phyloP scores from a whole-genome alignment of 1,140 invertebrate species.

The Trichoplusia ni region DNA sequence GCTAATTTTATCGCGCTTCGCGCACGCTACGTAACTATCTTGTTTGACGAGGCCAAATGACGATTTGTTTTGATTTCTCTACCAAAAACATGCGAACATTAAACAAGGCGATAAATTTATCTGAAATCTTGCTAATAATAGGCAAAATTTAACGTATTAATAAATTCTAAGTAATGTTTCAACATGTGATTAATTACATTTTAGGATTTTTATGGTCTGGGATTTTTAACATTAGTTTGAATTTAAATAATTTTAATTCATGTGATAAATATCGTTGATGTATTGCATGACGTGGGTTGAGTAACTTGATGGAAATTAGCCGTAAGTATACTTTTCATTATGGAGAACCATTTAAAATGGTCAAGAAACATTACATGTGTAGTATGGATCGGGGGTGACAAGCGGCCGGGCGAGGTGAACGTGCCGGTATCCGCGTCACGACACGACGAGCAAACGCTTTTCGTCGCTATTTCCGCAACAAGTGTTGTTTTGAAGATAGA shows the following conservation, averaged over 20 bases:
- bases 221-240: no score
- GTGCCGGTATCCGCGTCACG: slow-evolving; percentile 53
- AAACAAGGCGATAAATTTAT: slow-evolving; percentile 39
- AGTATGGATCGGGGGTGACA: slow-evolving; percentile 6
- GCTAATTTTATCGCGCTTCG: slow-evolving; percentile 77
- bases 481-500: slow-evolving; percentile 76
- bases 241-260: no score
- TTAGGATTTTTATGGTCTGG: no score
- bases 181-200: background rate
- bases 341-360: no score
- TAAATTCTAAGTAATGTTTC: no score
- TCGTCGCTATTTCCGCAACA: slow-evolving; percentile 76
- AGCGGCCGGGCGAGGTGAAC: slow-evolving; percentile 52
- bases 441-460: slow-evolving; percentile 62
- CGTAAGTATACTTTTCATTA: no score
- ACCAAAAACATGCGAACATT: slow-evolving; percentile 49
- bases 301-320: background rate
- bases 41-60: slow-evolving; percentile 68
- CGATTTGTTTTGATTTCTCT: slow-evolving; percentile 74
- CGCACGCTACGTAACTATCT: slow-evolving; percentile 68
- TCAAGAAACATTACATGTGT: background rate
- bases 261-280: no score
- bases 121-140: slow-evolving; percentile 4
- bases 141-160: background rate
- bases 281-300: no score